phyloP scores from a whole-genome alignment of 2,888 invertebrate genomes.

The Drosophila melanosoma region DNA sequence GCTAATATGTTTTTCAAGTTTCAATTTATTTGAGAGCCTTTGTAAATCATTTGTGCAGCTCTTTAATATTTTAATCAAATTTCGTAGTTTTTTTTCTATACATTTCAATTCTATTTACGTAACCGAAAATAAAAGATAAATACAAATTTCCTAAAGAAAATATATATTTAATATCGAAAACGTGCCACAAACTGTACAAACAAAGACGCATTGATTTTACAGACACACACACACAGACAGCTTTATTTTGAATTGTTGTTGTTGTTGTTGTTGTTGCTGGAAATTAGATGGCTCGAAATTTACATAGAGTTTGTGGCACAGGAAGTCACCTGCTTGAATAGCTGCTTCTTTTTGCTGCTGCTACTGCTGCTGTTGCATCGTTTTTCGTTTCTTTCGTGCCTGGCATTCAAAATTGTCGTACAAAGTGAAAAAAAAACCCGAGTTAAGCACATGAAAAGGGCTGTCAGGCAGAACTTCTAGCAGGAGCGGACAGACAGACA shows the following conservation, averaged over 20 bases:
- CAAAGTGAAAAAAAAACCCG: slow-evolving; percentile 18
- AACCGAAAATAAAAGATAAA: not conserved
- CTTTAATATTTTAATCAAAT: slow-evolving; percentile 2
- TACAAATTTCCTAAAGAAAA: slow-evolving; percentile 1
- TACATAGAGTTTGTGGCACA: slow-evolving; percentile 40
- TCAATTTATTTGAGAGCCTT: not conserved
- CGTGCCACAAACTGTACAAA: slow-evolving; percentile 20
- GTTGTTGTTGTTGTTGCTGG: not conserved
- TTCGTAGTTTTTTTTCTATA: not conserved
- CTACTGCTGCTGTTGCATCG: slow-evolving; percentile 14
- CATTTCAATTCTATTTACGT: not conserved
- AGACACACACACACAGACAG: not conserved
- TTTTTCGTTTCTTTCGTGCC: slow-evolving; percentile 56
- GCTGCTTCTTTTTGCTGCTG: slow-evolving; percentile 37
- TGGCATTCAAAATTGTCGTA: slow-evolving; percentile 65
- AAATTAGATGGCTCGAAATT: slow-evolving; percentile 26
- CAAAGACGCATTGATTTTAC: slow-evolving; percentile 12
- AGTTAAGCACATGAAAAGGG: slow-evolving; percentile 38
- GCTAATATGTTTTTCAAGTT: not conserved
- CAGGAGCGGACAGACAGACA: not conserved
- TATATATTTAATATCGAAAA: slow-evolving; percentile 4
- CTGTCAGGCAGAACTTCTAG: slow-evolving; percentile 48
- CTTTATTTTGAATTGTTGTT: slow-evolving; percentile 25
- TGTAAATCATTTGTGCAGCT: not conserved
- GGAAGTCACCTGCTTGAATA: slow-evolving; percentile 63